Evolutionary conservation across 2,113 vertebrate genomes (phyloP).

Genomic region (Rhabdornis inornatus): DNA sequence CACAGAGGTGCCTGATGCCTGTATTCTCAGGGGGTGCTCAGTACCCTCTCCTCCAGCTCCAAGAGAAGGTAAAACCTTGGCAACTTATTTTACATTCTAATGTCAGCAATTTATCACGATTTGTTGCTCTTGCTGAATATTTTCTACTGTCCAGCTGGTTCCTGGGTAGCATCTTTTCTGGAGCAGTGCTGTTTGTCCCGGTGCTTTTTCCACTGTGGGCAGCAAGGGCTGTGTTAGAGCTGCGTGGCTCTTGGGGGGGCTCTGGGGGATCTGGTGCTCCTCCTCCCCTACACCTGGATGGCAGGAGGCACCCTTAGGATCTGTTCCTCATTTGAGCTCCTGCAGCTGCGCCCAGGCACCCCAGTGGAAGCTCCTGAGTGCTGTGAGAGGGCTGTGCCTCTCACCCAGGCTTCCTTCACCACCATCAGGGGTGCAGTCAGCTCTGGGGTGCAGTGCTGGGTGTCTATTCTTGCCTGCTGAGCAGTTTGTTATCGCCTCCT

Average conservation of each 20-base stretch:
- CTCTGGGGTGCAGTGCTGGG: too few species aligned
- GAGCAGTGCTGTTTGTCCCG: not conserved
- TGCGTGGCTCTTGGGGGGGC: not conserved
- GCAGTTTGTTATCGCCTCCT: not conserved
- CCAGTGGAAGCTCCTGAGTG: not conserved
- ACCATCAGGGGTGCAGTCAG: not conserved
- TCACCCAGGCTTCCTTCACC: not conserved
- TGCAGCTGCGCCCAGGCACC: too few species aligned
- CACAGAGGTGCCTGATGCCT: not conserved
- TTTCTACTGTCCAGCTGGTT: accelerated
- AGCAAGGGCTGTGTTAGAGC: not conserved
- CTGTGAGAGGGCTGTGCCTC: not conserved
- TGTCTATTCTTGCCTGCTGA: not conserved
- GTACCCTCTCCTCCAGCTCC: not conserved
- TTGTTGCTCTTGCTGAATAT: not conserved
- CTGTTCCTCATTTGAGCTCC: accelerated
- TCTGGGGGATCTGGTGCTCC: not conserved
- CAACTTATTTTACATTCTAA: accelerated
- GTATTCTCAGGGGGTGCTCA: not conserved
- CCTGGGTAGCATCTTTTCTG: not conserved
- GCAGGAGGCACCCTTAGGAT: not conserved
- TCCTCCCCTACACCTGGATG: not conserved
- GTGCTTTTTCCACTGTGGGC: not conserved
- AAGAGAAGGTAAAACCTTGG: not conserved
- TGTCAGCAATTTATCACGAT: not conserved